These are phyloP conservation scores for Sorex araneus DNA, from an alignment of 2,113 vertebrate genomes.

Conservation along the genomic window DNA sequence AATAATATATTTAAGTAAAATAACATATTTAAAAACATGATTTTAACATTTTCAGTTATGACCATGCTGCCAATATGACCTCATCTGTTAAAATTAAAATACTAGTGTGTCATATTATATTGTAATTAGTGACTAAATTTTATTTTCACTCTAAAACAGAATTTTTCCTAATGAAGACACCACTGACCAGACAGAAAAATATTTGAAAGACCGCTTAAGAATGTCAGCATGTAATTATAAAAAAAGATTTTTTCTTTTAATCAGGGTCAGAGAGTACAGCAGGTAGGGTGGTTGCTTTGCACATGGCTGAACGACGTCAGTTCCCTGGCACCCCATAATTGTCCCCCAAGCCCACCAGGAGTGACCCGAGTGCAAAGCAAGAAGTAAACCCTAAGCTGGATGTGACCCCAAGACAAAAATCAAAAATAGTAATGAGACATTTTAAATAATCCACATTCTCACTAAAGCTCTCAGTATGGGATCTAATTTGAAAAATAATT, in stretches of 20 bases:
- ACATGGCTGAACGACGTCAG: no score
- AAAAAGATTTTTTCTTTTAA: neutral
- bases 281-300: neutral
- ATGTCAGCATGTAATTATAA: neutral
- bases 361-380: neutral
- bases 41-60: conserved; percentile 13
- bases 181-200: neutral
- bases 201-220: conserved; percentile 17
- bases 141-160: conserved; percentile 47
- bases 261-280: neutral
- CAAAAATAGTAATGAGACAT: neutral
- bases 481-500: conserved; percentile 59
- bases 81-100: conserved; percentile 64
- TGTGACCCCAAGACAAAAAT: no score
- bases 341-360: neutral
- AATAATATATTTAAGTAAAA: conserved; percentile 29
- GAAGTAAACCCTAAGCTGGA: no score
- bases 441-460: neutral
- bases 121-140: conserved; percentile 48
- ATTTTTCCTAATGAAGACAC: conserved; percentile 25
- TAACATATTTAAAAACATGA: neutral
- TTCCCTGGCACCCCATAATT: no score
- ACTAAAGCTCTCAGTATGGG: neutral
- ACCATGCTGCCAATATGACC: conserved; percentile 21
- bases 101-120: neutral